Conservation (phyloP, 2,888 invertebrate species). For the Lasiommata megera region DNA sequence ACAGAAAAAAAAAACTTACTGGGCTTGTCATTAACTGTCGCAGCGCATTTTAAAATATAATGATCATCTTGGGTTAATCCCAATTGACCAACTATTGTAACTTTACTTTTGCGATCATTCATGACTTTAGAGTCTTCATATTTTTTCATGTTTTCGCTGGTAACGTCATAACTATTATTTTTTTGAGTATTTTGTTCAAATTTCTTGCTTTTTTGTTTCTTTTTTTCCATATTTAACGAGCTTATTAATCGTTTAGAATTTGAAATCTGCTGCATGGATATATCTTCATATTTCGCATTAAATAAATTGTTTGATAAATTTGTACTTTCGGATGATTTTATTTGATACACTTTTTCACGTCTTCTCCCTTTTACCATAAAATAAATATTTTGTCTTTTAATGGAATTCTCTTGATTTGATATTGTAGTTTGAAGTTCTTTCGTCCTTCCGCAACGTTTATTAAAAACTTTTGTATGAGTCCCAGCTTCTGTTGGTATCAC, state of each 20-base stretch:
- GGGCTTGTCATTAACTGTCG: conserved; percentile 55
- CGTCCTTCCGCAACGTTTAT: conserved; percentile 37
- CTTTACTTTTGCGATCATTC: conserved; percentile 41
- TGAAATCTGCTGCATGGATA: conserved; percentile 38
- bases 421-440: conserved; percentile 44
- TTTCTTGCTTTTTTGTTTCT: conserved; percentile 42
- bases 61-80: conserved; percentile 56
- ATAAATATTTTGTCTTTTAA: conserved; percentile 48
- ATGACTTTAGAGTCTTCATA: conserved; percentile 19
- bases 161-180: conserved; percentile 26
- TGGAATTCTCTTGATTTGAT: conserved; percentile 52
- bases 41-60: conserved; percentile 59
- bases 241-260: conserved; percentile 45
- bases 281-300: conserved; percentile 42
- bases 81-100: conserved; percentile 57
- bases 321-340: conserved; percentile 56
- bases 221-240: conserved; percentile 57
- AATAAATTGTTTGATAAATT: conserved; percentile 39
- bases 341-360: conserved; percentile 50
- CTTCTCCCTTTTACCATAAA: conserved; percentile 46
- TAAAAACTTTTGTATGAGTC: conserved; percentile 40
- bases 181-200: conserved; percentile 7
- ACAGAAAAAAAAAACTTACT: conserved; percentile 39
- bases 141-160: conserved; percentile 22
- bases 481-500: conserved; percentile 49